Evolutionary conservation across 2,797 vertebrate species (phyloP).

Genomic region (Rhabdomys pumilio): DNA sequence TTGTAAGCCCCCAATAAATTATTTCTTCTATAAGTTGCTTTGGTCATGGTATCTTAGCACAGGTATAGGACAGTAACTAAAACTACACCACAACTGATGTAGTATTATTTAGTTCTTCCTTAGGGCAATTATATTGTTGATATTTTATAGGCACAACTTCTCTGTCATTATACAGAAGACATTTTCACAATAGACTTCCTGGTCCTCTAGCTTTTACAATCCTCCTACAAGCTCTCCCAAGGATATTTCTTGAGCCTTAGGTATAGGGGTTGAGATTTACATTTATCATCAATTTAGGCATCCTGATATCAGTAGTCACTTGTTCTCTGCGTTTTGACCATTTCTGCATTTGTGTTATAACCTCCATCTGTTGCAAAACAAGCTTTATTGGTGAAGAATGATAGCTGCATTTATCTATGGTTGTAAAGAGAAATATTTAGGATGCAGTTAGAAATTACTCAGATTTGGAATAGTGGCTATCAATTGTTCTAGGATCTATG

Average conservation of each 20-base stretch:
- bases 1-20: neutral
- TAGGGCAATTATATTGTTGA: neutral
- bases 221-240: no score
- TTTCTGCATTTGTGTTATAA: neutral
- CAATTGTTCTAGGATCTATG: neutral
- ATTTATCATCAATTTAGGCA: neutral
- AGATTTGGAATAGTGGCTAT: neutral
- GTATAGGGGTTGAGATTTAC: neutral
- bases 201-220: neutral
- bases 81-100: neutral
- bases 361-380: neutral
- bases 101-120: no score
- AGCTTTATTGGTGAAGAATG: neutral
- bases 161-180: neutral
- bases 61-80: neutral
- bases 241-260: neutral
- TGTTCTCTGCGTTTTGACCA: neutral
- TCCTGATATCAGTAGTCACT: no score
- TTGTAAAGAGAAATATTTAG: neutral
- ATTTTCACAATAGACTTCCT: neutral
- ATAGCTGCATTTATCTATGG: neutral
- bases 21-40: neutral
- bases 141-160: neutral
- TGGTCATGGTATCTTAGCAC: neutral
- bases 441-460: neutral